These are phyloP conservation scores for Todiramphus chloris DNA, from an alignment of 2,113 vertebrate genomes.

Conservation along the genomic window DNA sequence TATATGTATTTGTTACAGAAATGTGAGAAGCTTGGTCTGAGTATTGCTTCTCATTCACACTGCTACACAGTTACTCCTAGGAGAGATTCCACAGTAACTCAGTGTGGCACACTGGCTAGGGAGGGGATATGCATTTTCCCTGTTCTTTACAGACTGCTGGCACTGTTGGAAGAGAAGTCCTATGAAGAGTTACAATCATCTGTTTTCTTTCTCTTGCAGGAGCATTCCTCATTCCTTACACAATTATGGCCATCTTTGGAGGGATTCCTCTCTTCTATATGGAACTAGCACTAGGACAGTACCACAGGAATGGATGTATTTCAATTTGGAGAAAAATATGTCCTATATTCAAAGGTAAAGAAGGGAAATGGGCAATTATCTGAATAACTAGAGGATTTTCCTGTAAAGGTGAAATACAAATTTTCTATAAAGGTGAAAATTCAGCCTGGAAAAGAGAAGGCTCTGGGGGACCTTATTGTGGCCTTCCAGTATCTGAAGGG, in stretches of 20 bases:
- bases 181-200: neutral
- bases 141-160: neutral
- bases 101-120: neutral
- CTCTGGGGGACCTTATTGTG: no score
- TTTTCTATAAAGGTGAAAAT: no score
- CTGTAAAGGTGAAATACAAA: neutral
- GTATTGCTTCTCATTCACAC: neutral
- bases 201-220: constrained; percentile 75
- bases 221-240: constrained; percentile 94
- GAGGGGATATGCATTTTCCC: neutral
- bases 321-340: constrained; percentile 98
- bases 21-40: neutral
- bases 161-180: neutral
- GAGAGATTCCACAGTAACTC: neutral
- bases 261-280: constrained; percentile 98
- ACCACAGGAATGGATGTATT: constrained; percentile 95
- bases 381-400: neutral
- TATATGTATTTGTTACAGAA: neutral
- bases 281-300: constrained; percentile 96
- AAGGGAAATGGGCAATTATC: neutral
- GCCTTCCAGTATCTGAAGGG: no score
- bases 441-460: no score
- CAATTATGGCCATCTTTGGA: constrained; percentile 96
- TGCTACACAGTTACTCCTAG: neutral
- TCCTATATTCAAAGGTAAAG: constrained; percentile 97